These are phyloP conservation scores for Cyprinodon tularosa DNA, from an alignment of 2,113 vertebrate genomes.

Conservation along the genomic window DNA sequence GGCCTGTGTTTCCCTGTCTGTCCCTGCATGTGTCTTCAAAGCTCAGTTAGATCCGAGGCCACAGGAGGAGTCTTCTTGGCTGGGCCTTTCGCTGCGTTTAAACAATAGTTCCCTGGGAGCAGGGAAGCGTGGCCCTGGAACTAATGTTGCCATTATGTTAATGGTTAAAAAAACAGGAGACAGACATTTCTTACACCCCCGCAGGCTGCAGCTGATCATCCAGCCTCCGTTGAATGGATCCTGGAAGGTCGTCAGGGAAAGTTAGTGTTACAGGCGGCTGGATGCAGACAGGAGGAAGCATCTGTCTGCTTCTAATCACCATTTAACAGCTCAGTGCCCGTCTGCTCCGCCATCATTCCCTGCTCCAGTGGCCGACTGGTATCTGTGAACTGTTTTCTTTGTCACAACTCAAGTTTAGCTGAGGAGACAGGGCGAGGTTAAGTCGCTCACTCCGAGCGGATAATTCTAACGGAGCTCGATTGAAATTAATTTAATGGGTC, in stretches of 20 bases:
- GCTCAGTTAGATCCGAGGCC: constrained; percentile 31
- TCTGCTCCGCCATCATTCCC: constrained; percentile 1
- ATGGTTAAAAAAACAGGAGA: constrained; percentile 81
- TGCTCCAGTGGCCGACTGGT: constrained; percentile 36
- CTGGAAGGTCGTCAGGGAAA: constrained; percentile 51
- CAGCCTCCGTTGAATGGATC: constrained; percentile 18
- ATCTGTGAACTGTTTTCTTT: constrained; percentile 51
- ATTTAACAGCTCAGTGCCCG: not conserved
- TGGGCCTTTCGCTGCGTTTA: constrained; percentile 52
- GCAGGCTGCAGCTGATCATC: constrained; percentile 47
- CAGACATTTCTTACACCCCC: constrained; percentile 66
- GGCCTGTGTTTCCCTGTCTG: constrained; percentile 44
- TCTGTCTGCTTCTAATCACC: constrained; percentile 56
- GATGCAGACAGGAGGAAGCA: constrained; percentile 41
- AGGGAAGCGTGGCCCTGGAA: constrained; percentile 75
- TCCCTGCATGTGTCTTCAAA: constrained; percentile 60
- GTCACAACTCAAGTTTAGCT: constrained; percentile 33
- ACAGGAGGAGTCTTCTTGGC: constrained; percentile 44
- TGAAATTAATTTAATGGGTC: constrained; percentile 1
- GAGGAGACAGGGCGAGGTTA: constrained; percentile 44
- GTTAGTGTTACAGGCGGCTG: constrained; percentile 63
- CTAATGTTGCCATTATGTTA: constrained; percentile 81
- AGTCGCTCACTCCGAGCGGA: constrained; percentile 25
- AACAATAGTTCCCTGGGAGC: constrained; percentile 72
- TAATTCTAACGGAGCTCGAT: constrained; percentile 7